Percentiles rank a stretch among this genome's conserved stretches.
Conservation (phyloP, 2,888 invertebrate genomes). For the Metellina segmentata region DNA sequence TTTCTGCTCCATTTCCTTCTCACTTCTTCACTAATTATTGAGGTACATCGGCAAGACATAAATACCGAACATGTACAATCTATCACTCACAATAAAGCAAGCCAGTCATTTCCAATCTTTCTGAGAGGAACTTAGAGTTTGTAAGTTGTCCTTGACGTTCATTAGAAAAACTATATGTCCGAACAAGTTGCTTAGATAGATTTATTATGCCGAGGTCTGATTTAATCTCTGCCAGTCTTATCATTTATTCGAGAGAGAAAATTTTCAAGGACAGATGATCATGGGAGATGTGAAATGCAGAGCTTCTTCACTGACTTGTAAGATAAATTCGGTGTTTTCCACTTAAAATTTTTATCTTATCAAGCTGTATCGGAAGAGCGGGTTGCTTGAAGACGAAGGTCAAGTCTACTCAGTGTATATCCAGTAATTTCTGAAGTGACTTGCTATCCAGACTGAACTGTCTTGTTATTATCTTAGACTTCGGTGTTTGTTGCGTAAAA, state of each 20-base stretch:
- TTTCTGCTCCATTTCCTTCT: not conserved
- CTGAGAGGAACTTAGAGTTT: conserved; percentile 2
- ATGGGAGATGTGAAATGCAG: not conserved
- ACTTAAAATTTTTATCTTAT: conserved; percentile 60
- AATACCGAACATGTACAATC: conserved; percentile 6
- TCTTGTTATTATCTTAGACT: not conserved
- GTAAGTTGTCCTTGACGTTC: conserved; percentile 45
- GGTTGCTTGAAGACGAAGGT: conserved; percentile 59
- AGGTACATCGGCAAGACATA: not conserved
- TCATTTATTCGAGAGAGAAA: not conserved
- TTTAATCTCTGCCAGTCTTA: conserved; percentile 28
- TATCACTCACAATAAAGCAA: conserved; percentile 38
- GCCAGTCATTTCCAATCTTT: conserved; percentile 14
- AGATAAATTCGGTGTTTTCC: conserved; percentile 46
- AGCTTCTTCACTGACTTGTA: not conserved
- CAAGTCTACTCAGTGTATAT: conserved; percentile 27
- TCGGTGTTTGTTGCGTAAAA: conserved; percentile 19
- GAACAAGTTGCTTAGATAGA: conserved; percentile 7
- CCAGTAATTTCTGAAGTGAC: conserved; percentile 30
- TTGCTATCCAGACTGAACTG: conserved; percentile 11
- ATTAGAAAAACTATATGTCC: conserved; percentile 36
- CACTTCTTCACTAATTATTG: not conserved
- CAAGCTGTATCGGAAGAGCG: conserved; percentile 5
- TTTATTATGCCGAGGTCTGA: conserved; percentile 26
- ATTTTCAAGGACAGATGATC: conserved; percentile 26